Evolutionary conservation across 2,888 invertebrate species (phyloP).

Genomic region (Mesodorylaimus sp.): DNA sequence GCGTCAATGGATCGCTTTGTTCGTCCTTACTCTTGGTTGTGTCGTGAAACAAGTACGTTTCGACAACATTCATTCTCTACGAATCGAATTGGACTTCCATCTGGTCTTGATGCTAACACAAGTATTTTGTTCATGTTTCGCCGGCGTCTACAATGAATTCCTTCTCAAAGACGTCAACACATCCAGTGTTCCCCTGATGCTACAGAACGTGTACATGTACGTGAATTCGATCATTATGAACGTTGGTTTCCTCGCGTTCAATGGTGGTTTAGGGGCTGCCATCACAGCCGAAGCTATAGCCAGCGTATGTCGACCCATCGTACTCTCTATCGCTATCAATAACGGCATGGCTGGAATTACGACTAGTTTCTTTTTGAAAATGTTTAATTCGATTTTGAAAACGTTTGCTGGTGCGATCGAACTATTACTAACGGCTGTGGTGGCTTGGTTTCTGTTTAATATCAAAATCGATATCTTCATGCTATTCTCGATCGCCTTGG

Average conservation of each 20-base stretch:
- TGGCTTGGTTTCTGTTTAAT: conserved; percentile 59
- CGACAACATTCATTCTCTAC: not conserved
- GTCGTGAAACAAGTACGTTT: conserved; percentile 60
- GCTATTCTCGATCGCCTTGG: conserved; percentile 56
- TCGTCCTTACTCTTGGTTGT: conserved; percentile 66
- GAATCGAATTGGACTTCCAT: conserved; percentile 8
- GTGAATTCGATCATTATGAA: conserved; percentile 82
- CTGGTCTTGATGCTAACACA: conserved; percentile 35
- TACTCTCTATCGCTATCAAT: conserved; percentile 63
- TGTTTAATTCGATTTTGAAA: conserved; percentile 79
- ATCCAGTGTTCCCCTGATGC: conserved; percentile 64
- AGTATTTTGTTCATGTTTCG: conserved; percentile 73
- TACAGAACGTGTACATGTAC: conserved; percentile 90
- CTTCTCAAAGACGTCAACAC: conserved; percentile 65
- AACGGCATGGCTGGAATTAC: conserved; percentile 78
- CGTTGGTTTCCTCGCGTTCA: conserved; percentile 46
- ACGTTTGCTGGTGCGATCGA: conserved; percentile 86
- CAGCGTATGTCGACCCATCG: conserved; percentile 29
- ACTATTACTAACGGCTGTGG: conserved; percentile 65
- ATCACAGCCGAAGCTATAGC: conserved; percentile 38
- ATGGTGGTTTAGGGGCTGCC: conserved; percentile 46
- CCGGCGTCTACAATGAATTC: conserved; percentile 88
- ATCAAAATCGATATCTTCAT: conserved; percentile 68
- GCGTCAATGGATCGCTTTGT: conserved; percentile 73
- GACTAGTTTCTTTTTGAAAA: conserved; percentile 76